Base-by-base conservation (phyloP, 2,888 invertebrate species). In the Melieria crassipennis region DNA sequence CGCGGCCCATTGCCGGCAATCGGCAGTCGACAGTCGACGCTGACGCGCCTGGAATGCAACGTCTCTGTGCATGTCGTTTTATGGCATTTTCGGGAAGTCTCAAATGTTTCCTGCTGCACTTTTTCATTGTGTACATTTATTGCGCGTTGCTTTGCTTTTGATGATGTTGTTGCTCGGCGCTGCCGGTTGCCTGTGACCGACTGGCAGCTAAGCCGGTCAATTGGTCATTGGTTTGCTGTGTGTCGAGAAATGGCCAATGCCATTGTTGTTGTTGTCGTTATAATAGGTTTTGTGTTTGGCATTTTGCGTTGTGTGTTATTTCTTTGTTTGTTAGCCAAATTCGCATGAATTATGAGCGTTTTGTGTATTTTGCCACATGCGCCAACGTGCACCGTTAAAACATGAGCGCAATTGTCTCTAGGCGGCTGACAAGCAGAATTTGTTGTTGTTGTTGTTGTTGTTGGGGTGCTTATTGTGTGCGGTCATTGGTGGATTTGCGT, bases 331-430 rank as follows among this genome's bases (percentile, higher is more conserved):
- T 11, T 56, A 57, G 30, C 48, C 47, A 56, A 69, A 47, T 63
- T 69, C 69, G 62, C 55, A 62, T 69, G 69, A 69, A 69, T 69
- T 69, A 69, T 69, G 69, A 69, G 55, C 52, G 61, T 56, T 69
- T 69, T 69, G 60, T 60, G n/a, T 11, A 47, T n/a, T 9, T 13
- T 48, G 42, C 60, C 60, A 60, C 60, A 60, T 45, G 43, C 42
- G 50, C 58, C 48, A 45, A 61, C 50, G 61, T 68, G 62, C 61
- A 62, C 62, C 69, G 69, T 69, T 69, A 69, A 67, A 62, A 69
- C 69, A 62, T 63, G 69, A n/a, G 55, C 69, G 62, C 69, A 69
- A 61, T 63, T 52, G 61, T 47, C 47, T 60, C 61, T 68, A 68
- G 48, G 55, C 61, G 10, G 50, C 61, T 62, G 68, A 61, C 68